These are phyloP conservation scores for Gadopsis bispinosus DNA, from an alignment of 2,797 vertebrate species.

Conservation along the genomic window DNA sequence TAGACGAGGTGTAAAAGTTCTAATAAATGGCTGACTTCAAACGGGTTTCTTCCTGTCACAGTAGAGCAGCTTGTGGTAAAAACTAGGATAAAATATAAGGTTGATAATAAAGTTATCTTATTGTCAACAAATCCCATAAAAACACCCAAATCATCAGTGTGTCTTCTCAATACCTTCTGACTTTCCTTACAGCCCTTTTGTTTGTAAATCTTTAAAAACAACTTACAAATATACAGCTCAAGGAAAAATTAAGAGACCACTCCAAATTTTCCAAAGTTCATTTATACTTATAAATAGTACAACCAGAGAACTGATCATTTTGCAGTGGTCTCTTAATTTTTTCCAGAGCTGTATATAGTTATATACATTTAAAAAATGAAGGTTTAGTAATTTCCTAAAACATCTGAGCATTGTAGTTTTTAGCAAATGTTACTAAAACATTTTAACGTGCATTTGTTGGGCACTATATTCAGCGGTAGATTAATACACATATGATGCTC, in stretches of 20 bases:
- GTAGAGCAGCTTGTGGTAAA: not conserved
- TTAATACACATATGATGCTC: conserved; percentile 5
- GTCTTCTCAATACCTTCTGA: too few species aligned
- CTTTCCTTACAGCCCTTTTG: too few species aligned
- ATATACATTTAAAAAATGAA: not conserved
- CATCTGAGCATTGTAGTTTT: too few species aligned
- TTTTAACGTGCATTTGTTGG: not conserved
- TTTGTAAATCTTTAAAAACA: too few species aligned
- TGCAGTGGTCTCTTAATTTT: too few species aligned
- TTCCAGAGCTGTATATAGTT: too few species aligned
- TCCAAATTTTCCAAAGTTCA: too few species aligned
- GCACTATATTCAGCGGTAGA: not conserved
- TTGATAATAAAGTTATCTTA: not conserved
- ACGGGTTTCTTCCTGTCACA: not conserved
- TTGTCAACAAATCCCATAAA: not conserved
- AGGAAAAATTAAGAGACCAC: too few species aligned
- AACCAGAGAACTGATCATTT: too few species aligned
- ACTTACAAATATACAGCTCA: too few species aligned
- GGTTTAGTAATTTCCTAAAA: not conserved
- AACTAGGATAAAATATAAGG: not conserved
- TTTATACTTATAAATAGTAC: too few species aligned
- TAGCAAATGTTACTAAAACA: not conserved
- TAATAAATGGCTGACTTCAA: conserved; percentile 30
- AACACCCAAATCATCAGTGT: too few species aligned
- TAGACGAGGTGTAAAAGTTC: conserved; percentile 5